Percentiles rank a stretch among this genome's conserved stretches.
These are phyloP conservation scores for Cyprinella venusta DNA, from an alignment of 2,797 vertebrate genomes.

Conservation along the genomic window DNA sequence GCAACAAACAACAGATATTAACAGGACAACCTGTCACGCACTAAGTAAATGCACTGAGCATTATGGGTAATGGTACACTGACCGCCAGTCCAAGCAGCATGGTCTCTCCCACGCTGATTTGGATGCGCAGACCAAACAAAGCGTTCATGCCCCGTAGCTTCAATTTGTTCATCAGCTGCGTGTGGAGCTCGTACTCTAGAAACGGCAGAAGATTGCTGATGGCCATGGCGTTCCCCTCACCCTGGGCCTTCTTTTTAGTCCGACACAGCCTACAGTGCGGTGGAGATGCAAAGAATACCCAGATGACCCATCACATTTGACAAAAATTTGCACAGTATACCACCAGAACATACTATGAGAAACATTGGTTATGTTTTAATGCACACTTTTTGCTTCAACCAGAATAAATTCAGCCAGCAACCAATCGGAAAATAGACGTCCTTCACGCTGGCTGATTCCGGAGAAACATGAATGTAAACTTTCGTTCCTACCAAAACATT, in stretches of 20 bases:
- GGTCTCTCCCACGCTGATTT: conserved; percentile 96
- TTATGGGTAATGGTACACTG: conserved; percentile 66
- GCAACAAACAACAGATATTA: conserved; percentile 21
- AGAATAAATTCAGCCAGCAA: no score
- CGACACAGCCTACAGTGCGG: conserved; percentile 84
- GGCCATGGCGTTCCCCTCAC: conserved; percentile 92
- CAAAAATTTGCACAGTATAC: neutral
- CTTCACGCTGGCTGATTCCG: no score
- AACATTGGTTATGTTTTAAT: neutral
- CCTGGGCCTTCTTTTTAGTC: conserved; percentile 96
- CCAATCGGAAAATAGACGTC: no score
- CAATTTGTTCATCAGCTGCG: conserved; percentile 97
- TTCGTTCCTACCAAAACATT: no score
- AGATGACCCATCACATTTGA: neutral
- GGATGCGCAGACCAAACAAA: conserved; percentile 92
- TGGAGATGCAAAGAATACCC: neutral
- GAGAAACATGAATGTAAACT: no score
- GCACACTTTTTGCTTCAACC: no score
- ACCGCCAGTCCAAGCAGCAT: conserved; percentile 97
- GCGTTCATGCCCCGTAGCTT: conserved; percentile 97
- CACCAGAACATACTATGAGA: neutral
- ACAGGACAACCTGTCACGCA: conserved; percentile 25
- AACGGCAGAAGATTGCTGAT: conserved; percentile 97
- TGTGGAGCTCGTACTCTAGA: conserved; percentile 98
- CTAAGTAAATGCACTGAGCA: neutral